phyloP scores from a whole-genome alignment of 2,797 vertebrate species.

The Eulemur albifrons region DNA sequence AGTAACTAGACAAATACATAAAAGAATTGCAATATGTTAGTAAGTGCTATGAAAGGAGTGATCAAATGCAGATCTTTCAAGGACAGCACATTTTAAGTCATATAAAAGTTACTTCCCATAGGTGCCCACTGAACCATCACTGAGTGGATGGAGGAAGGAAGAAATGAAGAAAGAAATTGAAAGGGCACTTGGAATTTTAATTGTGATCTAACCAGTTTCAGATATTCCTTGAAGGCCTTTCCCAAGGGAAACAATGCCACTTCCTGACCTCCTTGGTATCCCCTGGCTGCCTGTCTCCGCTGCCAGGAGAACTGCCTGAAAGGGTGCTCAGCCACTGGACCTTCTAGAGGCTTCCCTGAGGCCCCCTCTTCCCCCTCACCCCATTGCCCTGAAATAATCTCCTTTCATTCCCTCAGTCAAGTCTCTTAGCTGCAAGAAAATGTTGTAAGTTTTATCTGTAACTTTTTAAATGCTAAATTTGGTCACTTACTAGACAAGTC shows the following conservation, averaged over 20 bases:
- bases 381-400: neutral
- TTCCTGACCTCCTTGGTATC: neutral
- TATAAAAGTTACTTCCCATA: neutral
- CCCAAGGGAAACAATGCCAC: neutral
- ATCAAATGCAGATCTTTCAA: neutral
- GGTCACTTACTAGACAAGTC: neutral
- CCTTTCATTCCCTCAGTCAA: neutral
- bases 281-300: neutral
- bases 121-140: neutral
- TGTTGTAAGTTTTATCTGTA: neutral
- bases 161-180: neutral
- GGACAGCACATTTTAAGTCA: neutral
- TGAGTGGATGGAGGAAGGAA: neutral
- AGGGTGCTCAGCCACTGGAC: neutral
- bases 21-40: neutral
- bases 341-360: neutral
- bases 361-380: neutral
- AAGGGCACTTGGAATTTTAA: neutral
- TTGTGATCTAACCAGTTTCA: neutral
- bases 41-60: neutral
- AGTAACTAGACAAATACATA: neutral
- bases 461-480: neutral
- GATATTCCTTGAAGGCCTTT: neutral
- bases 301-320: neutral
- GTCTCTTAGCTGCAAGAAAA: neutral